Conservation (phyloP, 30 jellyfish, hydroid and myxozoan genomes). For the Hydractinia echinata region DNA sequence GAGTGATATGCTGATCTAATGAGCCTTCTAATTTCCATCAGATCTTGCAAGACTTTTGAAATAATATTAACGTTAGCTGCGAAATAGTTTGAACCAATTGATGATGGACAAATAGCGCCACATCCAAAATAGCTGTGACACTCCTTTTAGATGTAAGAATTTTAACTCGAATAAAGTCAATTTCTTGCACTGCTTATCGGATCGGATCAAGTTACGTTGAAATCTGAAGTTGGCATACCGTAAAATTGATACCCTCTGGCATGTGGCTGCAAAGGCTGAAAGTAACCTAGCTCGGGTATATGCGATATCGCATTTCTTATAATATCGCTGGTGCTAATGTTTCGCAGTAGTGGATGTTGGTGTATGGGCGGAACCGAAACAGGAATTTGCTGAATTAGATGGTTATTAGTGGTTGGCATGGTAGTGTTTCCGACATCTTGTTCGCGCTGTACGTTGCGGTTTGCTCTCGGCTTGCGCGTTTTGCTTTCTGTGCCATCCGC, state of each 20-base stretch:
- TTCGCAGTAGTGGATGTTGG: constrained; percentile 18
- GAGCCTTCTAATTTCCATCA: too few species aligned
- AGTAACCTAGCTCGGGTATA: constrained; percentile 36
- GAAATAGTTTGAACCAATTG: too few species aligned
- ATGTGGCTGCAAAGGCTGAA: background rate
- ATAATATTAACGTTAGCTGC: too few species aligned
- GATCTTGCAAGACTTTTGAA: too few species aligned
- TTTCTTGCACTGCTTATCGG: too few species aligned
- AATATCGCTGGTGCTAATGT: constrained; percentile 26
- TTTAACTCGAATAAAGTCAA: too few species aligned
- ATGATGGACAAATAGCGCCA: too few species aligned
- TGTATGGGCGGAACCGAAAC: background rate
- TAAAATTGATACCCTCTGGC: constrained; percentile 42
- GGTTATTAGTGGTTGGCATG: background rate
- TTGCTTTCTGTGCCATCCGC: background rate
- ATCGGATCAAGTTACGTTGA: background rate
- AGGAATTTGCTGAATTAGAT: background rate
- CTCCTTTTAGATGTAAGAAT: too few species aligned
- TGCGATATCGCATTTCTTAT: constrained; percentile 29
- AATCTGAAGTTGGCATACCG: constrained; percentile 27
- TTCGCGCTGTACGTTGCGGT: background rate
- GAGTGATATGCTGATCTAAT: too few species aligned
- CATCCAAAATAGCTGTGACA: too few species aligned
- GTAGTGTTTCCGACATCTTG: background rate
- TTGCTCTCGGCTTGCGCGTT: constrained; percentile 5